phyloP scores from a whole-genome alignment of 2,797 vertebrate species.

The Enteromius viviparus region DNA sequence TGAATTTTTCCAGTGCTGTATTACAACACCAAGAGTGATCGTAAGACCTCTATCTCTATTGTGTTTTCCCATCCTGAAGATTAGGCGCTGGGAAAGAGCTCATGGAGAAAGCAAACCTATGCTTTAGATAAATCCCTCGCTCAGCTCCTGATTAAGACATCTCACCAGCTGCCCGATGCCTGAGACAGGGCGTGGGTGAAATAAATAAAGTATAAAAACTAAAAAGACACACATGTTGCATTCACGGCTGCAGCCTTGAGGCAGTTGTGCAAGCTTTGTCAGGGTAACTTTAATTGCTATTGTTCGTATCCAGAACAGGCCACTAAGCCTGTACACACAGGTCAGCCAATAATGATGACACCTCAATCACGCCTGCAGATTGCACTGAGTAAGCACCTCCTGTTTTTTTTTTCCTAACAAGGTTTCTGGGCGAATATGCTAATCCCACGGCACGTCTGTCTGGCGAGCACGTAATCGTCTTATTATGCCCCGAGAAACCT shows the following conservation, averaged over 20 bases:
- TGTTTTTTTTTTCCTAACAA: constrained; percentile 70
- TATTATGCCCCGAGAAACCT: constrained; percentile 81
- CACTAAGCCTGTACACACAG: constrained; percentile 52
- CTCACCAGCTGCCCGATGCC: not conserved
- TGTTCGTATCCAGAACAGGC: constrained; percentile 41
- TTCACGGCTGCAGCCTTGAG: constrained; percentile 22
- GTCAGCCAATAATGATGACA: constrained; percentile 66
- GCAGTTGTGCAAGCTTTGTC: constrained; percentile 23
- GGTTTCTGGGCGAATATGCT: constrained; percentile 80
- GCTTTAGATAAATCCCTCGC: constrained; percentile 44
- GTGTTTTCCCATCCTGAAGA: constrained; percentile 41
- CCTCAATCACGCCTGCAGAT: constrained; percentile 64
- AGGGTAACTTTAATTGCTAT: constrained; percentile 53
- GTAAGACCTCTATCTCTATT: constrained; percentile 29
- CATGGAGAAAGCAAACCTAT: constrained; percentile 37
- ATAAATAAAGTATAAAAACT: constrained; percentile 41
- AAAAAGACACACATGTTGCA: constrained; percentile 13
- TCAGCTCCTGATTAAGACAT: constrained; percentile 44
- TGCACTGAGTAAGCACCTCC: constrained; percentile 68
- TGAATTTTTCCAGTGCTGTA: constrained; percentile 8
- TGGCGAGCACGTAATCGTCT: constrained; percentile 77
- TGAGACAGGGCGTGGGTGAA: constrained; percentile 1
- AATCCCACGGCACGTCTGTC: constrained; percentile 80
- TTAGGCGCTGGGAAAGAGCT: constrained; percentile 35
- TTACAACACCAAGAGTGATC: not conserved